Conservation (phyloP, 1,140 invertebrate species). For the Drosophila carrolli region DNA sequence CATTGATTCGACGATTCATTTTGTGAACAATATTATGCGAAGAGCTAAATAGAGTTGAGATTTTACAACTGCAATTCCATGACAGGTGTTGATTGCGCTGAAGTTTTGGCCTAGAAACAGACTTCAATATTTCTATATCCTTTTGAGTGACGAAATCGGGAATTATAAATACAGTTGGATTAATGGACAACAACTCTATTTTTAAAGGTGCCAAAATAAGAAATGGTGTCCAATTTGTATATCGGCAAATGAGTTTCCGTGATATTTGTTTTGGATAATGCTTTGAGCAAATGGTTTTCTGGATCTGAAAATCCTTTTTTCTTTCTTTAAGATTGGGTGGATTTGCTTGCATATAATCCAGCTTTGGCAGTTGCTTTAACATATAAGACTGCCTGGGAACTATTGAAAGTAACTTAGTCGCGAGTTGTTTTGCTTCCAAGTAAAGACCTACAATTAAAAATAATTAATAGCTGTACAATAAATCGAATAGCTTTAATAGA, state of each 20-base stretch:
- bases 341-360: neutral
- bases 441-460: slow-evolving; percentile 9
- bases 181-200: neutral
- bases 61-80: slow-evolving; percentile 20
- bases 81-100: neutral
- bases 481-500: no score
- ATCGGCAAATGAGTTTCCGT: neutral
- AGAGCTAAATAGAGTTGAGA: neutral
- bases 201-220: slow-evolving; percentile 5
- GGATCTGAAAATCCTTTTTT: neutral
- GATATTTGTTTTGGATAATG: neutral
- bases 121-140: slow-evolving; percentile 16
- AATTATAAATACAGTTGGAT: neutral
- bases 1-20: slow-evolving; percentile 10
- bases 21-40: slow-evolving; percentile 4
- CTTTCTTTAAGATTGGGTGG: neutral
- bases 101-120: neutral
- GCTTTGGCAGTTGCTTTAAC: slow-evolving; percentile 3
- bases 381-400: slow-evolving; percentile 14
- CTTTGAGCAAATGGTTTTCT: slow-evolving; percentile 6
- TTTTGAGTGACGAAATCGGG: neutral
- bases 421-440: slow-evolving; percentile 2
- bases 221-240: slow-evolving; percentile 1
- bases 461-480: no score
- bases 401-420: neutral